phyloP scores from a whole-genome alignment of 1,140 invertebrate species.

The Rhyacophila brunnea region DNA sequence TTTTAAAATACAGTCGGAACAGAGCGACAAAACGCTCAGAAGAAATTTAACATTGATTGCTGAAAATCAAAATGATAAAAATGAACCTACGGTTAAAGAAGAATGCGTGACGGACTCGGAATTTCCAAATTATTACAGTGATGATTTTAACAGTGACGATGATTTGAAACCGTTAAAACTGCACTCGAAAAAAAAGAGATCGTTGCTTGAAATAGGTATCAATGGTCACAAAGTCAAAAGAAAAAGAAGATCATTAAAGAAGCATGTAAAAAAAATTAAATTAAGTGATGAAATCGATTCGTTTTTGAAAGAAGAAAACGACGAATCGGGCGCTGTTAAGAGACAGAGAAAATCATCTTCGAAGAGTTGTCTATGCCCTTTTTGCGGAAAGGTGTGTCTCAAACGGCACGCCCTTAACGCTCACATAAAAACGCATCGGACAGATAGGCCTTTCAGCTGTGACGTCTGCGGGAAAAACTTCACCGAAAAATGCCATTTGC shows the following conservation, averaged over 20 bases:
- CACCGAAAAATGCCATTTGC: constrained; percentile 73
- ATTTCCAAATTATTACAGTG: constrained; percentile 5
- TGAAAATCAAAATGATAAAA: background rate
- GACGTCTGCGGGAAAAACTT: constrained; percentile 70
- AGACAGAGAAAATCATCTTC: background rate
- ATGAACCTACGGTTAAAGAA: constrained; percentile 10
- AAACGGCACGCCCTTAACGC: constrained; percentile 31
- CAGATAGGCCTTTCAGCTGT: constrained; percentile 59
- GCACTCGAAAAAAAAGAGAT: constrained; percentile 7
- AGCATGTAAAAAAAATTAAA: background rate
- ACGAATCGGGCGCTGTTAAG: background rate
- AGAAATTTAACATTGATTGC: background rate
- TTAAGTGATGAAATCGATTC: constrained; percentile 3
- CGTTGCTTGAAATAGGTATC: background rate
- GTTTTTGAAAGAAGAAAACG: background rate
- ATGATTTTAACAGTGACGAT: constrained; percentile 8
- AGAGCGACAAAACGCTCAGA: constrained; percentile 17
- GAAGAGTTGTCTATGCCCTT: constrained; percentile 10
- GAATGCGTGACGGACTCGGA: constrained; percentile 11
- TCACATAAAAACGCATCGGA: constrained; percentile 44
- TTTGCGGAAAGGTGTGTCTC: constrained; percentile 9
- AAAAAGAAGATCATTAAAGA: constrained; percentile 4
- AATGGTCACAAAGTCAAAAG: constrained; percentile 2
- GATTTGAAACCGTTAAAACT: constrained; percentile 7
- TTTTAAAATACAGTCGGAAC: constrained; percentile 10